Conservation (phyloP, 1,140 invertebrate genomes). For the Grapholita molesta region DNA sequence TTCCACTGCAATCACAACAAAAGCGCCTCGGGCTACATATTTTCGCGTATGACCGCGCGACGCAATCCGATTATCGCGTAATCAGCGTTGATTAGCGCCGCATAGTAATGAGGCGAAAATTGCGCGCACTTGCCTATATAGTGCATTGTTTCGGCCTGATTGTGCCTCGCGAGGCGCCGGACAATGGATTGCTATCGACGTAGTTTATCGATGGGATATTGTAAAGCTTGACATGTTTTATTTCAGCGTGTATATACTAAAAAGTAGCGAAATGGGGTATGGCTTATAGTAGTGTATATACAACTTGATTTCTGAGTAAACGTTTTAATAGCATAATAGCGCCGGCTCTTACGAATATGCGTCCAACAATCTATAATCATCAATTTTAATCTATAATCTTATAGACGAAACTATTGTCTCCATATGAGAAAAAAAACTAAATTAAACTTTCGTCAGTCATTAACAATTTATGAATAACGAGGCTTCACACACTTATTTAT, state of each 20-base stretch:
- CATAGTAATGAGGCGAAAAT: conserved; percentile 39
- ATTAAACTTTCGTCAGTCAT: too few relatives aligned
- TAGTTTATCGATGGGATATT: background rate
- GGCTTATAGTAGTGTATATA: too few relatives aligned
- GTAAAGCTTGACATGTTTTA: background rate
- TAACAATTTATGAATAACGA: too few relatives aligned
- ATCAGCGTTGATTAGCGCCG: conserved; percentile 61
- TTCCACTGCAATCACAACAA: conserved; percentile 8
- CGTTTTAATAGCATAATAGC: background rate
- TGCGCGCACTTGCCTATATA: background rate
- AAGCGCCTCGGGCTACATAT: conserved; percentile 4
- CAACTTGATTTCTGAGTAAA: background rate
- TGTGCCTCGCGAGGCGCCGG: conserved; percentile 6
- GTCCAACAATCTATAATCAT: too few relatives aligned
- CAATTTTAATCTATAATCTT: too few relatives aligned
- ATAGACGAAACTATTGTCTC: too few relatives aligned
- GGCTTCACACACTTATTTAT: too few relatives aligned
- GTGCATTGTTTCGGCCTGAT: conserved; percentile 3
- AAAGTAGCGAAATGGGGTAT: too few relatives aligned
- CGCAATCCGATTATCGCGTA: conserved; percentile 53
- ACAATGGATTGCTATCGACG: conserved; percentile 31
- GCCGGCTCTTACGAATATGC: too few relatives aligned
- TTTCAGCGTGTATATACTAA: background rate
- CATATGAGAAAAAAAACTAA: too few relatives aligned
- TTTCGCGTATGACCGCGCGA: conserved; percentile 17